phyloP scores from a whole-genome alignment of 2,888 invertebrate species.

The Hirtodrosophila alboralis region DNA sequence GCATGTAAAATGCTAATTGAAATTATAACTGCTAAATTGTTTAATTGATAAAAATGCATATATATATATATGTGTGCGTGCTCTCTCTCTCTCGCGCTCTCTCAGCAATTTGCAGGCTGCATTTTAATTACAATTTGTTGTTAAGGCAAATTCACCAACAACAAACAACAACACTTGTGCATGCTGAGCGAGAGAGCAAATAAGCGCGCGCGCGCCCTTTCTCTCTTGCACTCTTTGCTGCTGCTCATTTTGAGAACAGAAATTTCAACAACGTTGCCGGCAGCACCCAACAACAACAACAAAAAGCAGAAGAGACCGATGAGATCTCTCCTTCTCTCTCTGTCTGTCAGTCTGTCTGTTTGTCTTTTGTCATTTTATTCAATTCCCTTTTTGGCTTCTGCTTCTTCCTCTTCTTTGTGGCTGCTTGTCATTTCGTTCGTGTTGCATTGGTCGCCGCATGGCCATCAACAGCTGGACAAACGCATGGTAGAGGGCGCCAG shows the following conservation, averaged over 20 bases:
- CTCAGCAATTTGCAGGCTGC: constrained; percentile 27
- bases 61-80: constrained; percentile 2
- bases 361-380: no score
- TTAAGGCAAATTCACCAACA: constrained; percentile 38
- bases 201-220: constrained; percentile 26
- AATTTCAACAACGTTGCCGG: constrained; percentile 55
- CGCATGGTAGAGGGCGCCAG: constrained; percentile 32
- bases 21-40: constrained; percentile 34
- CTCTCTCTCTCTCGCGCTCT: neutral
- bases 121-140: constrained; percentile 56
- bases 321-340: constrained; percentile 2
- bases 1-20: constrained; percentile 30
- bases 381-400: no score
- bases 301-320: neutral
- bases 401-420: no score
- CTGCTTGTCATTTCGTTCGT: no score
- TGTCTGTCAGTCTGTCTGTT: constrained; percentile 2
- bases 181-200: constrained; percentile 20
- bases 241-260: constrained; percentile 31
- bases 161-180: constrained; percentile 17
- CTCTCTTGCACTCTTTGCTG: constrained; percentile 3
- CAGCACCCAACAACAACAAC: constrained; percentile 19
- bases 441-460: constrained; percentile 15
- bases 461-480: constrained; percentile 51
- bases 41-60: constrained; percentile 32